These are phyloP conservation scores for Hoplodrina ambigua DNA, from an alignment of 2,888 invertebrate species.

Conservation along the genomic window DNA sequence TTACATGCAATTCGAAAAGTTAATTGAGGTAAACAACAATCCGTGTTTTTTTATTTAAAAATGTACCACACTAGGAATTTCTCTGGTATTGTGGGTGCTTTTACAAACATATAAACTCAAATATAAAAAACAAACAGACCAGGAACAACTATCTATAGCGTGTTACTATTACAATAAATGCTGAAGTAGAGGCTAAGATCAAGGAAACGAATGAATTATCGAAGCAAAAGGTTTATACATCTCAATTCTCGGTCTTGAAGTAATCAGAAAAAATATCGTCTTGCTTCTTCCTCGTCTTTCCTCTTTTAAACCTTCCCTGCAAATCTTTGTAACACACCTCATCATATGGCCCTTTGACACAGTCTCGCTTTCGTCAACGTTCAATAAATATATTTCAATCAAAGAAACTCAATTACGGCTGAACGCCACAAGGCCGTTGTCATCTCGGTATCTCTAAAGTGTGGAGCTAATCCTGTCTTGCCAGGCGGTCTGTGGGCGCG, in stretches of 20 bases:
- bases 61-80: no score
- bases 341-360: not conserved
- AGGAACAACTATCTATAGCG: not conserved
- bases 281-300: not conserved
- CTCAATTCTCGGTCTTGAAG: not conserved
- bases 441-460: slow-evolving; percentile 50
- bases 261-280: not conserved
- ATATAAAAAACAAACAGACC: no score
- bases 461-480: slow-evolving; percentile 52
- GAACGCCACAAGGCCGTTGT: slow-evolving; percentile 40
- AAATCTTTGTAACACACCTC: no score
- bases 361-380: not conserved
- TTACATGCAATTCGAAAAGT: slow-evolving; percentile 19
- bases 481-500: slow-evolving; percentile 60
- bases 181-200: not conserved
- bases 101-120: no score
- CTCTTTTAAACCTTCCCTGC: no score
- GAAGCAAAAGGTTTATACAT: not conserved
- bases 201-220: not conserved
- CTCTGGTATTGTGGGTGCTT: no score
- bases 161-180: slow-evolving; percentile 28
- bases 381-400: slow-evolving; percentile 24
- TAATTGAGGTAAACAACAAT: slow-evolving; percentile 16
- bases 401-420: slow-evolving; percentile 48
- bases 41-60: no score